A percentile compares a stretch with the other conserved stretches of the same genome.
These are phyloP conservation scores for Xiphophorus maculatus DNA, from an alignment of 2,113 vertebrate species.

Conservation along the genomic window DNA sequence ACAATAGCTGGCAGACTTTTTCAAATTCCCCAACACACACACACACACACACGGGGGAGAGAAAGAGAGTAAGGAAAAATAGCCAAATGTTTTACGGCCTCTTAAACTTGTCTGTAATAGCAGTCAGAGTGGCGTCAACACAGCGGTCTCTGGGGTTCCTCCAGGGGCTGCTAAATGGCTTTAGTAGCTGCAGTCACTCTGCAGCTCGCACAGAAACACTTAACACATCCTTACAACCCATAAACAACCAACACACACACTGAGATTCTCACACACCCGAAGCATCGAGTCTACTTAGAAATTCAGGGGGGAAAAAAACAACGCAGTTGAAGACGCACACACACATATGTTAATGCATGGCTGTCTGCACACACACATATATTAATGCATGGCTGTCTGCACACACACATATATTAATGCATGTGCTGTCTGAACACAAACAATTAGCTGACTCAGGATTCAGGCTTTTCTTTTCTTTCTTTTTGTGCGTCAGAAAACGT, in stretches of 20 bases:
- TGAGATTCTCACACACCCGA: slow-evolving; percentile 25
- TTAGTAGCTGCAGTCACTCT: slow-evolving; percentile 75
- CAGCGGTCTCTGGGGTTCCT: slow-evolving; percentile 74
- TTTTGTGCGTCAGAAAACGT: slow-evolving; percentile 55
- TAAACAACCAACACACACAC: slow-evolving; percentile 63
- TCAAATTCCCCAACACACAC: slow-evolving; percentile 49
- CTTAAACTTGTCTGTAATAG: slow-evolving; percentile 79
- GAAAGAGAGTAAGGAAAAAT: slow-evolving; percentile 48
- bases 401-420: slow-evolving; percentile 13
- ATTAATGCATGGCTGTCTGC: not conserved
- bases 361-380: slow-evolving; percentile 2
- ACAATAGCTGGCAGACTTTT: slow-evolving; percentile 66
- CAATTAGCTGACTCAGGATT: slow-evolving; percentile 66
- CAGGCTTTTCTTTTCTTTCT: not conserved
- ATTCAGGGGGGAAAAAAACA: slow-evolving; percentile 3
- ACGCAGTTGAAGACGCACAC: slow-evolving; percentile 16
- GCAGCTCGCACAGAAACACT: slow-evolving; percentile 72
- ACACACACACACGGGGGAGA: slow-evolving; percentile 16
- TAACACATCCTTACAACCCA: slow-evolving; percentile 75
- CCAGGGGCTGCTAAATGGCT: slow-evolving; percentile 75
- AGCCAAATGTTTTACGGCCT: slow-evolving; percentile 79
- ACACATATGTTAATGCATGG: not conserved
- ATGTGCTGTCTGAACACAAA: slow-evolving; percentile 4
- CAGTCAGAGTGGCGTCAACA: slow-evolving; percentile 78
- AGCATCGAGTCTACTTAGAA: slow-evolving; percentile 7